These are phyloP conservation scores for Sarcophaga caerulescens DNA, from an alignment of 2,888 invertebrate species.

Conservation along the genomic window DNA sequence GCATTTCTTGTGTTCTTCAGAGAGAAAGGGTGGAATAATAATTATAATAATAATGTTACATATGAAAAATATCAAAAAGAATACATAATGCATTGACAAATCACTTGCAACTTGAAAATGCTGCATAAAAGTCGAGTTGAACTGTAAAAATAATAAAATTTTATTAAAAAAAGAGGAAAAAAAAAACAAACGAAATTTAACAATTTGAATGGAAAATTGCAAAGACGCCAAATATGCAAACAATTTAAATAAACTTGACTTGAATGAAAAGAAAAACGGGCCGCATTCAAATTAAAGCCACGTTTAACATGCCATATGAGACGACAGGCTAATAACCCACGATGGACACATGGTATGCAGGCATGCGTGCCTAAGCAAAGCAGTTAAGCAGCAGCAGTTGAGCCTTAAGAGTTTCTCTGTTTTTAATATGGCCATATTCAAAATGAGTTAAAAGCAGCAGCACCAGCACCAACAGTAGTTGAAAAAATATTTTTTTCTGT, in stretches of 20 bases:
- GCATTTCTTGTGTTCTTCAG: too few species aligned
- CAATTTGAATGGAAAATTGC: slow-evolving; percentile 72
- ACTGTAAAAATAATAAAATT: not conserved
- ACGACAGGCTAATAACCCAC: slow-evolving; percentile 78
- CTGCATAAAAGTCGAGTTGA: slow-evolving; percentile 13
- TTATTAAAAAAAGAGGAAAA: not conserved
- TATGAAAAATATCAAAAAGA: too few species aligned
- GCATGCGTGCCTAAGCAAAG: slow-evolving; percentile 58
- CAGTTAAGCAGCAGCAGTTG: not conserved
- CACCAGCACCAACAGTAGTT: not conserved
- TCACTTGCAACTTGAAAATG: slow-evolving; percentile 41
- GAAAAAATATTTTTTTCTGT: not conserved
- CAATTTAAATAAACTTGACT: slow-evolving; percentile 65
- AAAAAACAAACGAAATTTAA: slow-evolving; percentile 15
- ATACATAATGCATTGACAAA: slow-evolving; percentile 55
- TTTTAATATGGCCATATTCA: slow-evolving; percentile 57
- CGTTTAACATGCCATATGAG: slow-evolving; percentile 73
- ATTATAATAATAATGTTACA: too few species aligned
- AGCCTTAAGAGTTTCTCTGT: slow-evolving; percentile 14
- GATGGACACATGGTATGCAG: slow-evolving; percentile 75
- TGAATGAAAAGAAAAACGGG: slow-evolving; percentile 48
- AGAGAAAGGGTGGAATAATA: too few species aligned
- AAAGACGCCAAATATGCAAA: slow-evolving; percentile 71
- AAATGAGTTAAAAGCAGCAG: slow-evolving; percentile 55
- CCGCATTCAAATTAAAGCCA: slow-evolving; percentile 76